These are phyloP conservation scores for Cassiopea xamachana DNA, from an alignment of 30 jellyfish, hydroid and myxozoan species.

Conservation along the genomic window DNA sequence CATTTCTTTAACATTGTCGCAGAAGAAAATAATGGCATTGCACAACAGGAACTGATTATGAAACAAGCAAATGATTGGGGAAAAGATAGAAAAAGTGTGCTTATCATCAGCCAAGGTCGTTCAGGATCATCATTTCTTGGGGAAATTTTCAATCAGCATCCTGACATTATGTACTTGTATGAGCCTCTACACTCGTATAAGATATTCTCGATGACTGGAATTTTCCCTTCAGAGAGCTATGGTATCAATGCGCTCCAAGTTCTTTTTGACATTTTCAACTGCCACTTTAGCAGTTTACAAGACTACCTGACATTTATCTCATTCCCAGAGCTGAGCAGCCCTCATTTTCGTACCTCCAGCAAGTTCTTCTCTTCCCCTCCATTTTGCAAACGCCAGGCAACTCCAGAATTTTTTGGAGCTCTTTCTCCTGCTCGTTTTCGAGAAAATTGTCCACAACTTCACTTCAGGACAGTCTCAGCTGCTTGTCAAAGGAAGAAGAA, in stretches of 20 bases:
- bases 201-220: constrained; percentile 75
- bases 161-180: constrained; percentile 81
- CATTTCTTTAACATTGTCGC: background rate
- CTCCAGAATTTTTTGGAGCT: constrained; percentile 59
- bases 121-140: constrained; percentile 99
- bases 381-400: constrained; percentile 77
- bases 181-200: constrained; percentile 95
- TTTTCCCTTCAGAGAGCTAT: constrained; percentile 69
- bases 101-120: constrained; percentile 91
- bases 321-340: constrained; percentile 94
- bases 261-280: constrained; percentile 77
- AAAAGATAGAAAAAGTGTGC: constrained; percentile 44
- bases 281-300: constrained; percentile 79
- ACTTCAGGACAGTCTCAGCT: constrained; percentile 47
- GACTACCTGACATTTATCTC: constrained; percentile 89
- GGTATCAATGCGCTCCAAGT: constrained; percentile 63
- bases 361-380: constrained; percentile 90
- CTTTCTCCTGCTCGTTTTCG: constrained; percentile 46
- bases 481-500: constrained; percentile 66
- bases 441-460: constrained; percentile 74
- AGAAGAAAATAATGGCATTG: background rate
- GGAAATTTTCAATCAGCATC: constrained; percentile 92
- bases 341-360: constrained; percentile 93
- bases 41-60: background rate
- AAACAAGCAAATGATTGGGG: constrained; percentile 30